Evolutionary conservation across 2,797 vertebrate genomes (phyloP), one percentile per base, ranked within the genome.

Genomic region (Neosalanx taihuensis): DNA sequence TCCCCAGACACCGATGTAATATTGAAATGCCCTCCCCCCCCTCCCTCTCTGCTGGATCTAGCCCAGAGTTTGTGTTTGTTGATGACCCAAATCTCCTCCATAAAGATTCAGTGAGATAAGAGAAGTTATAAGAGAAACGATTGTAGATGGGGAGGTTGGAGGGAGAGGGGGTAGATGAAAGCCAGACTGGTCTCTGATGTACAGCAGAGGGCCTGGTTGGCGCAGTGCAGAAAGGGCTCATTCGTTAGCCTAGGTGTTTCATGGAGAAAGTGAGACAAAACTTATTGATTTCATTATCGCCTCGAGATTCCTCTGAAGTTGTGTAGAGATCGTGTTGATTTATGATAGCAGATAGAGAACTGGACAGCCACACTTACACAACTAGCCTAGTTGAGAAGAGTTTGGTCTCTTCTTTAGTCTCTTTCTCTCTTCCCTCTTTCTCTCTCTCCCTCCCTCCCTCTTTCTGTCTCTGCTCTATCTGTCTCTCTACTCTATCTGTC

Each of bases 241-340:
- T 68, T 0, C 23, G 66, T 68, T 0, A 51, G 64, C 46, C 57
- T 7, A 1, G 64, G 51, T 53, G 33, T 64, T 69, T 79, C 73
- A 78, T 70, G 5, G 56, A 15, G 3, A 59, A 15, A 26, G 60
- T 75, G 64, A 53, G 51, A 53, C 15, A 70, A 83, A 17, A 12
- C 20, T 26, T 26, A 64, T 83, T 61, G 74, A 81, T 83, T 78
- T 67, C 51, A 0, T 17, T 65, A 41, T 23, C 78, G 35, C 31
- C 74, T 26, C n/a, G 67, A 61, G 61, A 72, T 12, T 64, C 26
- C 1, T 75, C 56, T 71, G 69, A 69, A 59, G 37, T 41, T 41
- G 37, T 41, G 37, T 41, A 12, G 37, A 41, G 37, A 41, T 41
- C 37, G 3, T 41, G 10, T 12, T 41, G 37, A 41, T 41, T 41